phyloP scores from a whole-genome alignment of 2,113 vertebrate species.

The Pachyramphus minor region DNA sequence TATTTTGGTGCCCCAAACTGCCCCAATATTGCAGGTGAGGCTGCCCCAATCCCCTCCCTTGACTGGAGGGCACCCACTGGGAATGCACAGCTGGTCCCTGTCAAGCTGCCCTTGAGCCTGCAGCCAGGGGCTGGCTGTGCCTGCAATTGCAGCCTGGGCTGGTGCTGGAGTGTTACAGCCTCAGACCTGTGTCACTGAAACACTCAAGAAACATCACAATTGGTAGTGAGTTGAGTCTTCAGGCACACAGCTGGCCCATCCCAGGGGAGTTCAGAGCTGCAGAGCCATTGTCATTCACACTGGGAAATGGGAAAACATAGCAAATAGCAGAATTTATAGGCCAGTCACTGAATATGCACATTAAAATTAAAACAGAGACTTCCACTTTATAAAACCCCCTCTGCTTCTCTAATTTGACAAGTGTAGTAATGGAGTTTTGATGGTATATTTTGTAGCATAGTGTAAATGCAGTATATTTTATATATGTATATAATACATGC shows the following conservation, averaged over 20 bases:
- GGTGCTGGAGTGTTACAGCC: not conserved
- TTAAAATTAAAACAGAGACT: not conserved
- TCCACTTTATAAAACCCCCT: not conserved
- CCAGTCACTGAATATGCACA: not conserved
- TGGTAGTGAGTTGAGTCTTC: not conserved
- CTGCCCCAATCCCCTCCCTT: not conserved
- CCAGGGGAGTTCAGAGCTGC: not conserved
- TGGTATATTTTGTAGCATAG: not conserved
- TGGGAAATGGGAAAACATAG: not conserved
- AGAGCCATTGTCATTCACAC: not conserved
- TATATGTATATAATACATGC: not conserved
- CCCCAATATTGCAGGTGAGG: not conserved
- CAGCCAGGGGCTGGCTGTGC: not conserved
- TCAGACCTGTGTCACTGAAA: not conserved
- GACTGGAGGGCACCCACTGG: not conserved
- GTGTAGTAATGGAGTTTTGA: not conserved
- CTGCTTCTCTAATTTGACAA: not conserved
- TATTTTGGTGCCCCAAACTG: not conserved
- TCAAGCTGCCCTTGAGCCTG: fast-evolving
- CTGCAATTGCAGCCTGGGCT: not conserved
- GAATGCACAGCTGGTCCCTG: not conserved
- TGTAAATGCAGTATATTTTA: not conserved
- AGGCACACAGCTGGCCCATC: not conserved
- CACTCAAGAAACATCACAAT: not conserved
- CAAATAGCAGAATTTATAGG: not conserved